Percentiles rank a stretch among this genome's conserved stretches.
Evolutionary conservation across 2,113 vertebrate species (phyloP).

Genomic region (Myodes glareolus): DNA sequence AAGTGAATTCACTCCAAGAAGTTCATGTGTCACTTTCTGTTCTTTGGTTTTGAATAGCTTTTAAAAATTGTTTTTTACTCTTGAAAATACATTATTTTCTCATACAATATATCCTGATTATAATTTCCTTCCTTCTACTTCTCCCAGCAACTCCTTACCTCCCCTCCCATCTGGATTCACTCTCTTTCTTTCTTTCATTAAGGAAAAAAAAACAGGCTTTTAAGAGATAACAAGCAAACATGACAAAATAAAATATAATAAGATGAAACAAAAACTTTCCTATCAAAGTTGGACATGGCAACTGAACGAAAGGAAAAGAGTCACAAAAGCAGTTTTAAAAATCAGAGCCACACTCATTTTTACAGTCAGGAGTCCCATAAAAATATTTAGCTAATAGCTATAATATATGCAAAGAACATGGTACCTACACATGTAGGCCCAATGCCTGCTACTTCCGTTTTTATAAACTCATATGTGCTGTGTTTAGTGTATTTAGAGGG

Average conservation of each 20-base stretch:
- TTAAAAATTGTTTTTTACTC: neutral
- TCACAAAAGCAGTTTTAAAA: neutral
- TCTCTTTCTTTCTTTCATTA: neutral
- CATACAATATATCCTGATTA: neutral
- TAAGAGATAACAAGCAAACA: neutral
- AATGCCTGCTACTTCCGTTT: neutral
- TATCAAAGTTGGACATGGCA: neutral
- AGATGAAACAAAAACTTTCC: neutral
- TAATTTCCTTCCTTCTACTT: too few species aligned
- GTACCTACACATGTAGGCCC: neutral
- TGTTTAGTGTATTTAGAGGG: neutral
- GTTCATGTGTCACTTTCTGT: neutral
- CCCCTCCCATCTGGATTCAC: neutral
- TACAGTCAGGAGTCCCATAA: neutral
- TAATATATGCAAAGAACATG: neutral
- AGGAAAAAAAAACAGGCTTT: neutral
- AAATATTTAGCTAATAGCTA: neutral
- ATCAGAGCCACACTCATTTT: neutral
- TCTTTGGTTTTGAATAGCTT: neutral
- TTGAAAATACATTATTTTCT: neutral
- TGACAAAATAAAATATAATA: neutral
- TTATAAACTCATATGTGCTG: neutral
- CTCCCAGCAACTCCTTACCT: too few species aligned
- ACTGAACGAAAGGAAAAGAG: neutral
- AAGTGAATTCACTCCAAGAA: slow-evolving; percentile 39